Evolutionary conservation across 2,888 invertebrate species (phyloP), one percentile per base, ranked within the genome.

Genomic region (Hoplodrina blanda): DNA sequence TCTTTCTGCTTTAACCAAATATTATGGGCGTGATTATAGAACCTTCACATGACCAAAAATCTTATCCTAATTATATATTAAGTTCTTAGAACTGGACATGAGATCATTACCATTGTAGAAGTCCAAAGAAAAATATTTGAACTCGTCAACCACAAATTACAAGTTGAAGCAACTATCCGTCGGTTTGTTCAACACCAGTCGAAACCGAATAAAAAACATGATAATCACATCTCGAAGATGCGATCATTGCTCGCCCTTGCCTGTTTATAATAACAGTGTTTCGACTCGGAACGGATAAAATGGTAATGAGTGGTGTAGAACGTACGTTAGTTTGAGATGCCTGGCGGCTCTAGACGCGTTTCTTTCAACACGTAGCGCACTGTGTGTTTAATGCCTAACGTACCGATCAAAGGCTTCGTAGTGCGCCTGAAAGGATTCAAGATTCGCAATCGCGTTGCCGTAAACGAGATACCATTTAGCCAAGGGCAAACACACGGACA

Each of bases 351-450:
- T 88, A 85, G 74, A 83, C 88, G 89, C 85, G 90, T 92, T 94
- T 94, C 95, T 95, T 95, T 96, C 95, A 94, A 94, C 96, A 94
- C 95, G 91, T 94, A 91, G 89, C 85, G 87, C 88, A 91, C 93
- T 95, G 94, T 95, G 91, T 95, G 92, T 95, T 94, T 95, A 95
- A 93, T 76, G 82, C 88, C 89, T 92, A 91, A 91, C 89, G 89
- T 87, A 88, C 85, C 91, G 89, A 92, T 94, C 93, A 94, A 91
- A 93, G 90, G 89, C 88, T 87, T 90, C 89, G 86, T 86, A 87
- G 86, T 90, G 87, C 80, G 87, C 84, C 87, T 91, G 88, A 91
- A 92, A 93, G 92, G 91, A 89, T 90, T 91, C 90, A 88, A 91
- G 92, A 92, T 92, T 92, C 86, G 91, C 92, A 93, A 93, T 93